These are phyloP conservation scores for Vireo griseus DNA, from an alignment of 2,797 vertebrate genomes.

Conservation along the genomic window DNA sequence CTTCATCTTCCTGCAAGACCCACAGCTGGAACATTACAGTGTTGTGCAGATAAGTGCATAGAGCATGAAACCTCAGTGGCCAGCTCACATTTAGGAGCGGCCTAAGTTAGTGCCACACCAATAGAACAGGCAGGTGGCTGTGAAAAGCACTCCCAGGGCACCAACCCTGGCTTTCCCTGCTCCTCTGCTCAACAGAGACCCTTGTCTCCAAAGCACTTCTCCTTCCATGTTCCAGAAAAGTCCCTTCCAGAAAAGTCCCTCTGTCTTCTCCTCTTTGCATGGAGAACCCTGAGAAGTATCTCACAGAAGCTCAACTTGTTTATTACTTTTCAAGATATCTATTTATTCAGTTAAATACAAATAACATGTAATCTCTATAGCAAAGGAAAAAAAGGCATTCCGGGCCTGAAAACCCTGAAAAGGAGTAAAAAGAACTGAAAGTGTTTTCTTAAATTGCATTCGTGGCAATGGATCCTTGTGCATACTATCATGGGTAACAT, in stretches of 20 bases:
- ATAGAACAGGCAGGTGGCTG: background rate
- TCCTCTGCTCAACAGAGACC: background rate
- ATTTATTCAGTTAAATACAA: background rate
- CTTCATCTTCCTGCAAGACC: background rate
- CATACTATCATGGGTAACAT: constrained; percentile 32
- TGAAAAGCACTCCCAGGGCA: background rate
- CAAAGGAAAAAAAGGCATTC: background rate
- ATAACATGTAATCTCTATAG: background rate
- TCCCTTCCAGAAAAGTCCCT: background rate
- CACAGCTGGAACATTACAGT: background rate
- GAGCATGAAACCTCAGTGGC: background rate
- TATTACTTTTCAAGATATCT: background rate
- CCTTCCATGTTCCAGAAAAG: background rate
- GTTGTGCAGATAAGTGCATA: background rate
- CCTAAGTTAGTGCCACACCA: background rate
- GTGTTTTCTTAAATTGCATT: constrained; percentile 20
- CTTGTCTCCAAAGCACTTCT: background rate
- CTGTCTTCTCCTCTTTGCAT: background rate
- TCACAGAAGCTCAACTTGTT: background rate
- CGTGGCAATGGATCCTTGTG: constrained; percentile 18
- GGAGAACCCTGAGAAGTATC: background rate
- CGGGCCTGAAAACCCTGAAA: constrained; percentile 4
- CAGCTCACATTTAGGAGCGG: background rate
- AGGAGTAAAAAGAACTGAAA: constrained; percentile 9
- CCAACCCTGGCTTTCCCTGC: background rate